Conservation (phyloP, 2,888 invertebrate genomes). For the Drosophila lutescens region DNA sequence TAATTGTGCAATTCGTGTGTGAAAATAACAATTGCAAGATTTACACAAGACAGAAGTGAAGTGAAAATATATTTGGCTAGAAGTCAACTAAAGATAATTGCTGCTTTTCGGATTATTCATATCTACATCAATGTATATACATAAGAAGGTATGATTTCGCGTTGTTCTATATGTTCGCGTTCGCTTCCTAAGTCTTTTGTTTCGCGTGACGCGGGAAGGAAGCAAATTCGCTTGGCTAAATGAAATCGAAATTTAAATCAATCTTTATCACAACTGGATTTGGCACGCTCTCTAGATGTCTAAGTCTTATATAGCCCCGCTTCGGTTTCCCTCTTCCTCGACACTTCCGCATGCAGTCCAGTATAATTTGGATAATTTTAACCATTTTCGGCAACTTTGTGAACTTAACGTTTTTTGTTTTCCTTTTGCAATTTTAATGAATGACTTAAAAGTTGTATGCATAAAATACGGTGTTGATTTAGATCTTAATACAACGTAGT, state of each 20-base stretch:
- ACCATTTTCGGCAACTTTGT: slow-evolving; percentile 11
- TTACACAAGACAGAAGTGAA: slow-evolving; percentile 48
- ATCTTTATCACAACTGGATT: slow-evolving; percentile 71
- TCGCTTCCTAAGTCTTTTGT: slow-evolving; percentile 76
- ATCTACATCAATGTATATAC: slow-evolving; percentile 10
- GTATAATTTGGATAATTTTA: slow-evolving; percentile 38
- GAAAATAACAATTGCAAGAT: slow-evolving; percentile 62
- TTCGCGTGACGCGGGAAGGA: slow-evolving; percentile 62
- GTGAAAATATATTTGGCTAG: slow-evolving; percentile 4
- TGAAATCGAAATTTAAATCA: slow-evolving; percentile 43
- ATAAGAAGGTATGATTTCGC: slow-evolving; percentile 36
- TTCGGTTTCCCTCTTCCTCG: slow-evolving; percentile 51
- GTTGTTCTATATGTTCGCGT: slow-evolving; percentile 48
- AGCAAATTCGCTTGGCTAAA: slow-evolving; percentile 48
- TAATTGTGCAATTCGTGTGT: slow-evolving; percentile 67
- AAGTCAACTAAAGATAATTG: slow-evolving; percentile 4
- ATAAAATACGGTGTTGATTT: background rate
- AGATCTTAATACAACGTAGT: background rate
- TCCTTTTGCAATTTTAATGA: slow-evolving; percentile 15
- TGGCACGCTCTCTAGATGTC: slow-evolving; percentile 55
- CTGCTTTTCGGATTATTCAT: background rate
- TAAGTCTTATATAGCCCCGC: slow-evolving; percentile 35
- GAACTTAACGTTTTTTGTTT: slow-evolving; percentile 13
- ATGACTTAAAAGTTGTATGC: background rate
- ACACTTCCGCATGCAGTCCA: slow-evolving; percentile 65